Conservation (phyloP, 1,140 invertebrate species). For the Drosophila pruinosa region DNA sequence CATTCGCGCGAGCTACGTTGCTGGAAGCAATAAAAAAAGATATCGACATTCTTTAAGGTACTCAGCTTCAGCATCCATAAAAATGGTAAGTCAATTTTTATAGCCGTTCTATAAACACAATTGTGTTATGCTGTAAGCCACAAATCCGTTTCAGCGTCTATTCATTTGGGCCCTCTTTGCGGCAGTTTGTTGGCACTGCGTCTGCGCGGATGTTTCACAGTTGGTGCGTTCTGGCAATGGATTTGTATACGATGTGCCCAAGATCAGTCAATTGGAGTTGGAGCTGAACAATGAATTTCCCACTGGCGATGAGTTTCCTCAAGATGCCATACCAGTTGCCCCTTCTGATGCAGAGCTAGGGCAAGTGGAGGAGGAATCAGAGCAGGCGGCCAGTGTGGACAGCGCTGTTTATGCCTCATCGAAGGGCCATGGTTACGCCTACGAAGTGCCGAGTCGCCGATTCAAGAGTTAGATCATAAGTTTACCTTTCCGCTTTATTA, state of each 20-base stretch:
- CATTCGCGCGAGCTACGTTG: conserved; percentile 63
- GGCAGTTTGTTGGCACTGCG: conserved; percentile 22
- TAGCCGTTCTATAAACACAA: conserved; percentile 5
- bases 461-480: conserved; percentile 57
- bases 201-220: conserved; percentile 64
- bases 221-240: conserved; percentile 72
- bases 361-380: conserved; percentile 31
- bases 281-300: conserved; percentile 70
- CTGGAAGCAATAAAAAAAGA: conserved; percentile 51
- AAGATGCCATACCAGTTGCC: conserved; percentile 64
- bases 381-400: conserved; percentile 3
- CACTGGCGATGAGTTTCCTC: conserved; percentile 65
- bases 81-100: conserved; percentile 35
- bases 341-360: conserved; percentile 66
- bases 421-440: conserved; percentile 56
- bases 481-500: neutral
- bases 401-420: conserved; percentile 40
- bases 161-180: conserved; percentile 35
- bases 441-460: conserved; percentile 58
- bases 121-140: neutral
- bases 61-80: conserved; percentile 7
- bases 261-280: conserved; percentile 60
- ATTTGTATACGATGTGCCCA: conserved; percentile 70
- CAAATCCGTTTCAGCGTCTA: conserved; percentile 29
- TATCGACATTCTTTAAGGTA: conserved; percentile 40